Evolutionary conservation across 1,140 invertebrate species (phyloP).

Genomic region (Triops longicaudatus): DNA sequence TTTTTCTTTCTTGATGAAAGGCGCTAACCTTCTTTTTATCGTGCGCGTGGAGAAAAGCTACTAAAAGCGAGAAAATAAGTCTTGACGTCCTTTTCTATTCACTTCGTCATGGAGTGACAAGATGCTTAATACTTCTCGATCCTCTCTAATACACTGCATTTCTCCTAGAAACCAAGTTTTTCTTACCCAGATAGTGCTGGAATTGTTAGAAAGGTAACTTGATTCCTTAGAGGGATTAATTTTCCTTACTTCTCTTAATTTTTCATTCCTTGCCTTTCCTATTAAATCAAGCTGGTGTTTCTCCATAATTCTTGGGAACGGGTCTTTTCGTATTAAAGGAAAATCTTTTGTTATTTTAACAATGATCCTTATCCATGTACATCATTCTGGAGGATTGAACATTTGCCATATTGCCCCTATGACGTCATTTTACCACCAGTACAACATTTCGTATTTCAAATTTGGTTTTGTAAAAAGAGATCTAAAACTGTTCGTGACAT

Average conservation of each 20-base stretch:
- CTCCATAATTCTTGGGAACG: no score
- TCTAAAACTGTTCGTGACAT: no score
- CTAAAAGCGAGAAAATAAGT: not conserved
- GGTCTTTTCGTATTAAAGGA: no score
- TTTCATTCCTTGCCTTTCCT: no score
- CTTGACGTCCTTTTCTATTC: not conserved
- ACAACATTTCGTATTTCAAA: no score
- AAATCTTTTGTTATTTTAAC: no score
- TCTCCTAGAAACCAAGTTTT: not conserved
- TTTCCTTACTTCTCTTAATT: not conserved
- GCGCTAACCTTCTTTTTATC: not conserved
- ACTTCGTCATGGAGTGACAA: not conserved
- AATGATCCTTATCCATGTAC: no score
- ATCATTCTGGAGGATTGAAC: no score
- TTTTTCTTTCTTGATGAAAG: not conserved
- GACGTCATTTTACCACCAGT: no score
- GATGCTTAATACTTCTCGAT: not conserved
- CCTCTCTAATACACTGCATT: not conserved
- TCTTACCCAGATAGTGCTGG: not conserved
- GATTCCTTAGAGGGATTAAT: not conserved
- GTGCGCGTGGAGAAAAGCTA: not conserved
- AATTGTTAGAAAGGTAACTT: not conserved
- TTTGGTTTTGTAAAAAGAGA: no score
- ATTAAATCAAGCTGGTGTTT: no score
- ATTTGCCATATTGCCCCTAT: no score